Evolutionary conservation across 53 echinoderm and acorn worm species (phyloP).

Genomic region (Apostichopus leukothele): DNA sequence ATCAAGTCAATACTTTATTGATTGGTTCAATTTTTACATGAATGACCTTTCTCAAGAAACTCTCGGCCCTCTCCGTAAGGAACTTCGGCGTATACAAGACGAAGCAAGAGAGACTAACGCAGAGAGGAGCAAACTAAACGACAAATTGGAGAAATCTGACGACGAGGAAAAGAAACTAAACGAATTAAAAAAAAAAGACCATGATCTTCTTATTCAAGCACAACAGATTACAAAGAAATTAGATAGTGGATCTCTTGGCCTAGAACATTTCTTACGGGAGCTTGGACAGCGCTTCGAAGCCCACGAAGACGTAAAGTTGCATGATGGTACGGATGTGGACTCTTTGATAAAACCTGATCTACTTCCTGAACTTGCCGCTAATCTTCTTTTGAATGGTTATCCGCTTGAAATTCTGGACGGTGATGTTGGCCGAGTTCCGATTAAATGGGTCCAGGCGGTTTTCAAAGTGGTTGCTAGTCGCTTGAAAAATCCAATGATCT

Average conservation of each 20-base stretch:
- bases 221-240: not conserved
- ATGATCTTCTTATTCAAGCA: not conserved
- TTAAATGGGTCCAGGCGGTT: conserved; percentile 49
- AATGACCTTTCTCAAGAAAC: conserved; percentile 18
- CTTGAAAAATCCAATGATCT: not conserved
- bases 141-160: not conserved
- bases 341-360: not conserved
- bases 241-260: not conserved
- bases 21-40: conserved; percentile 21
- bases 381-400: conserved; percentile 40
- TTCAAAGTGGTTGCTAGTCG: not conserved
- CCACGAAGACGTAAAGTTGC: not conserved
- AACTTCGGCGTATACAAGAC: conserved; percentile 12
- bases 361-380: conserved; percentile 38
- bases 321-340: conserved; percentile 1
- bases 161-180: not conserved
- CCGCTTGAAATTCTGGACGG: conserved; percentile 48
- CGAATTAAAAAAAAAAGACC: not conserved
- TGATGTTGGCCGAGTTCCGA: conserved; percentile 37
- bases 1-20: not conserved
- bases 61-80: conserved; percentile 1
- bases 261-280: conserved; percentile 42
- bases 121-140: not conserved
- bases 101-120: conserved; percentile 1
- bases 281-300: conserved; percentile 38